Evolutionary conservation across 2,888 invertebrate species (phyloP).

Genomic region (Lasioglossum villosulum): DNA sequence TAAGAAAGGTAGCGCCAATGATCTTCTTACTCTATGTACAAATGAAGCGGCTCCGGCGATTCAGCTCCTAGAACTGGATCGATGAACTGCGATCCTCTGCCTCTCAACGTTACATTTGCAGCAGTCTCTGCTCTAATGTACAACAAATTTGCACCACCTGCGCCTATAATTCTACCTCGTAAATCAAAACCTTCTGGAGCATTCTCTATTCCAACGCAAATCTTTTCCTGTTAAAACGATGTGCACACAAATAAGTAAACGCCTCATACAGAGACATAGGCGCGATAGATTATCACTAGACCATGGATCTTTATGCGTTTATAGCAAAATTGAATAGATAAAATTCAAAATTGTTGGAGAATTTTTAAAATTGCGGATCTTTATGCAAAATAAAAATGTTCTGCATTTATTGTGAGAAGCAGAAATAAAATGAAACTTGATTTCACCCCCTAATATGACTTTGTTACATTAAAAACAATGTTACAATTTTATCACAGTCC

Average conservation of each 20-base stretch:
- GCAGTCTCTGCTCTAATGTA: conserved; percentile 93
- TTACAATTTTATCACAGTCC: too few relatives aligned
- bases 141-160: conserved; percentile 89
- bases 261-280: neutral
- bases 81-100: conserved; percentile 88
- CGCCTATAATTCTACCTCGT: conserved; percentile 90
- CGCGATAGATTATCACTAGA: neutral
- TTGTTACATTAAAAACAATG: too few relatives aligned
- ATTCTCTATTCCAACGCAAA: conserved; percentile 91
- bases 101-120: conserved; percentile 90
- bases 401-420: too few relatives aligned
- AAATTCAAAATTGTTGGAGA: too few relatives aligned
- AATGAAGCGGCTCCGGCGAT: conserved; percentile 90
- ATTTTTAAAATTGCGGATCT: too few relatives aligned
- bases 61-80: conserved; percentile 87
- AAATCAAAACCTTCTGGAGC: conserved; percentile 91
- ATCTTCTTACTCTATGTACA: conserved; percentile 89
- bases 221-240: conserved; percentile 87
- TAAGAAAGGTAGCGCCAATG: neutral
- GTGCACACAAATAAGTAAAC: conserved; percentile 12
- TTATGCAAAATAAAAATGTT: too few relatives aligned
- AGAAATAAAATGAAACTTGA: too few relatives aligned
- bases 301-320: too few relatives aligned
- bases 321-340: too few relatives aligned
- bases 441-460: too few relatives aligned